These are phyloP conservation scores for Doris montereyensis DNA, from an alignment of 2,888 invertebrate genomes.

Conservation along the genomic window DNA sequence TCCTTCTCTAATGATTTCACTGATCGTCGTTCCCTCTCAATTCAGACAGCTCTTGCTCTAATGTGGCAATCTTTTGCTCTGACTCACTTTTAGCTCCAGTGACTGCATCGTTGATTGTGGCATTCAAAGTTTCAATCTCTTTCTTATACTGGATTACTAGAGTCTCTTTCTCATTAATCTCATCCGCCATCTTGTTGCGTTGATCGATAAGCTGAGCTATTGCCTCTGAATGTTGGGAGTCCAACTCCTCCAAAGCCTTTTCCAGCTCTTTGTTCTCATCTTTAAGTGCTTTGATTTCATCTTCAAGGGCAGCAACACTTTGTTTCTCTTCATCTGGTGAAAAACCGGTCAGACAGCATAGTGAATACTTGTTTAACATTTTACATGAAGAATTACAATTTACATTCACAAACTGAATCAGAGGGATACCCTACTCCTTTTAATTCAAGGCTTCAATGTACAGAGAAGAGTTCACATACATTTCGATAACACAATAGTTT, in stretches of 20 bases:
- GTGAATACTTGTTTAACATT: too few species aligned
- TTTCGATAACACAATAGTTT: too few species aligned
- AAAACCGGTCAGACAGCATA: too few species aligned
- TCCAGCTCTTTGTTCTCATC: slow-evolving; percentile 63
- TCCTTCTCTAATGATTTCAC: slow-evolving; percentile 44
- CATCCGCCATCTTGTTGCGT: slow-evolving; percentile 35
- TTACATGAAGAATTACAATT: too few species aligned
- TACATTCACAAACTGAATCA: too few species aligned
- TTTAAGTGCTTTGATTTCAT: slow-evolving; percentile 28
- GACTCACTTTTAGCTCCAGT: neutral
- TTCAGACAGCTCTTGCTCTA: slow-evolving; percentile 27
- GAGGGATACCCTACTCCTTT: too few species aligned
- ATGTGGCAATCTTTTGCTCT: neutral
- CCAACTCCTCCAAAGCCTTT: slow-evolving; percentile 81
- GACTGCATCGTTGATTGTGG: neutral
- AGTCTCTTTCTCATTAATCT: slow-evolving; percentile 34
- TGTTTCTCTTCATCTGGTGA: too few species aligned
- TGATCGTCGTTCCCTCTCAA: neutral
- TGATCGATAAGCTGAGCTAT: slow-evolving; percentile 55
- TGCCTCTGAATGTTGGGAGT: slow-evolving; percentile 82
- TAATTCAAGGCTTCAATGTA: too few species aligned
- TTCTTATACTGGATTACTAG: slow-evolving; percentile 33
- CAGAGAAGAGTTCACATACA: too few species aligned
- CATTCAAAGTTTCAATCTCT: slow-evolving; percentile 25
- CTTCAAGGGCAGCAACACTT: too few species aligned